phyloP scores from a whole-genome alignment of 1,140 invertebrate species.

The Pissodes strobi region DNA sequence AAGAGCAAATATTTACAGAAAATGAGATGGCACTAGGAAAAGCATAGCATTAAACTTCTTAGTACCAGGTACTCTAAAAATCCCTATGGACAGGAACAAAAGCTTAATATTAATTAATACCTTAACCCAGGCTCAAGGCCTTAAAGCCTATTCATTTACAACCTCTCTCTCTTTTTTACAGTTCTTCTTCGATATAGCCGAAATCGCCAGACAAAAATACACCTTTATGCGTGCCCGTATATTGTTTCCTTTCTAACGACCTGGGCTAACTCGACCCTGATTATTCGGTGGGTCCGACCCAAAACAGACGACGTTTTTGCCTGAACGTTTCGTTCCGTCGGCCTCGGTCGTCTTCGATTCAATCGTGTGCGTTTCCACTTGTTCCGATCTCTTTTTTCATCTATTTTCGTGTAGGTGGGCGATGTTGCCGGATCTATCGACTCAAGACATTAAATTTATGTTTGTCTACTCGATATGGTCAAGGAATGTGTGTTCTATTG shows the following conservation, averaged over 20 bases:
- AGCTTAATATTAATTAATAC: no score
- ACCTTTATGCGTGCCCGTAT: no score
- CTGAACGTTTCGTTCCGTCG: background rate
- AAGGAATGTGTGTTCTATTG: constrained; percentile 6
- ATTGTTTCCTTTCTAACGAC: constrained; percentile 6
- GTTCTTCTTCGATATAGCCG: no score
- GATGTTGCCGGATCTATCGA: background rate
- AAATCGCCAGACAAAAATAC: no score
- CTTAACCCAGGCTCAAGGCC: no score
- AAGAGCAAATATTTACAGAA: no score
- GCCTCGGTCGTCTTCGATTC: constrained; percentile 2
- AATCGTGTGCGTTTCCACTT: constrained; percentile 1
- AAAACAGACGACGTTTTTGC: background rate
- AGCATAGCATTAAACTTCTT: no score
- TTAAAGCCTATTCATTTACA: no score
- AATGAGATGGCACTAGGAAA: no score
- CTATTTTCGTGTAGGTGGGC: background rate
- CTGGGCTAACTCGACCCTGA: constrained; percentile 25
- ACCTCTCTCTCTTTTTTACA: no score
- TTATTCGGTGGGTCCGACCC: constrained; percentile 1
- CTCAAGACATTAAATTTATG: background rate
- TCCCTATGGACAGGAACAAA: no score
- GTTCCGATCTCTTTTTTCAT: background rate
- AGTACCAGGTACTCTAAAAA: no score
- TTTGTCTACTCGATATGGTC: background rate